Conservation (phyloP, 2,888 invertebrate species). For the Seira sanloemensis region DNA sequence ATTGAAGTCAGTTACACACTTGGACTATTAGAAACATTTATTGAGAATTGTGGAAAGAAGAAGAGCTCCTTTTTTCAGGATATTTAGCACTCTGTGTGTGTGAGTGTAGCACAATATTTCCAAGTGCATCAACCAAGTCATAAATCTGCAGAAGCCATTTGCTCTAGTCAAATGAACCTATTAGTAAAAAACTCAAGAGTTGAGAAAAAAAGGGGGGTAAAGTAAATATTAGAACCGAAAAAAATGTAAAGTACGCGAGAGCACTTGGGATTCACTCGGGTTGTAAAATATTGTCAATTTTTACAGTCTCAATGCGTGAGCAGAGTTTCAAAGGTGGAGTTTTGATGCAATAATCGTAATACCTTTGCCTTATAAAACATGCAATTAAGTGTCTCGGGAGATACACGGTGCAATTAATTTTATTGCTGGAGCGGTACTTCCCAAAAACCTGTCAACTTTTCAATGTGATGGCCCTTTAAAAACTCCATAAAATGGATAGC, state of each 20-base stretch:
- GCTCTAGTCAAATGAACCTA: slow-evolving; percentile 63
- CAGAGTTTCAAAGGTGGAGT: neutral
- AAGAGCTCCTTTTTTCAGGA: neutral
- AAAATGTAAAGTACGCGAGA: no score
- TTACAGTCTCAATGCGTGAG: slow-evolving; percentile 50
- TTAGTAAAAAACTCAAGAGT: slow-evolving; percentile 61
- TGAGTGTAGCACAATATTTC: slow-evolving; percentile 31
- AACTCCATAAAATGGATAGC: neutral
- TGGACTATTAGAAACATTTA: neutral
- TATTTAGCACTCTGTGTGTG: neutral
- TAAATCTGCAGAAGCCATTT: slow-evolving; percentile 65
- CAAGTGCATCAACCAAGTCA: slow-evolving; percentile 53
- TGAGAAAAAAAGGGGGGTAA: slow-evolving; percentile 54
- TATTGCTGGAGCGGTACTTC: slow-evolving; percentile 28
- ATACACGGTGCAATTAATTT: slow-evolving; percentile 49
- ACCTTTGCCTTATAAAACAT: slow-evolving; percentile 1
- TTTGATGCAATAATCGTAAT: slow-evolving; percentile 5
- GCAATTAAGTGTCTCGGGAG: slow-evolving; percentile 16
- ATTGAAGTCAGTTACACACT: slow-evolving; percentile 19
- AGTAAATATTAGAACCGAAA: slow-evolving; percentile 41
- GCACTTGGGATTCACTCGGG: slow-evolving; percentile 26
- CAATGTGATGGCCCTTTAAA: neutral
- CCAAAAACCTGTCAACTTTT: neutral
- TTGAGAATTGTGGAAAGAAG: neutral
- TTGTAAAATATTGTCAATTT: slow-evolving; percentile 62